A percentile compares a stretch with the other conserved stretches of the same genome.
phyloP scores from a whole-genome alignment of 2,888 invertebrate species.

The Cotesia congregata region DNA sequence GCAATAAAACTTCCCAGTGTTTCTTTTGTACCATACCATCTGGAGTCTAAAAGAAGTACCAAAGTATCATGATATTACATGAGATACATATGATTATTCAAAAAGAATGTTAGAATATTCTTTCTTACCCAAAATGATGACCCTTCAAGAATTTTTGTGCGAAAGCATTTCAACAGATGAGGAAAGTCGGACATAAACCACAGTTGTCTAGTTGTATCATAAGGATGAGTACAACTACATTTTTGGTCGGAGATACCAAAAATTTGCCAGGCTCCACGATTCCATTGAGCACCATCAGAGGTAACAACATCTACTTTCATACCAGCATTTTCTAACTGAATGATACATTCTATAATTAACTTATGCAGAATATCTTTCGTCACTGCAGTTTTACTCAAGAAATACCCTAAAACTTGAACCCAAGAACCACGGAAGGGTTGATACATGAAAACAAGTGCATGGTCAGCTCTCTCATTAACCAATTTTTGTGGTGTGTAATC shows the following conservation, averaged over 20 bases:
- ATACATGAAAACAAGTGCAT: slow-evolving; percentile 56
- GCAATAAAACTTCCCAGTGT: slow-evolving; percentile 38
- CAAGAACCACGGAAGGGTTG: slow-evolving; percentile 51
- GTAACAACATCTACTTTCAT: slow-evolving; percentile 51
- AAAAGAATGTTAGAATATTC: background rate
- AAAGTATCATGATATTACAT: background rate
- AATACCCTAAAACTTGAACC: slow-evolving; percentile 48
- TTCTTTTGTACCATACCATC: slow-evolving; percentile 40
- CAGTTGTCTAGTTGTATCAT: slow-evolving; percentile 42
- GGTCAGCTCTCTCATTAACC: slow-evolving; percentile 48
- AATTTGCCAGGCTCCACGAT: slow-evolving; percentile 52
- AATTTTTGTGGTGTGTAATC: slow-evolving; percentile 48
- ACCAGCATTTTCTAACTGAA: slow-evolving; percentile 49
- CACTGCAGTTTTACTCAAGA: slow-evolving; percentile 44
- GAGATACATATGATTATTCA: background rate
- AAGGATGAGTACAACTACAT: slow-evolving; percentile 51
- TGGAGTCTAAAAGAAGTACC: slow-evolving; percentile 38
- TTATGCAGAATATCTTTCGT: slow-evolving; percentile 48
- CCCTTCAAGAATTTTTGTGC: slow-evolving; percentile 46
- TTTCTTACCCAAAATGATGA: slow-evolving; percentile 42
- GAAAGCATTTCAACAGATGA: slow-evolving; percentile 51
- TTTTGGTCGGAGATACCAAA: slow-evolving; percentile 46
- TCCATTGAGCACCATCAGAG: slow-evolving; percentile 55
- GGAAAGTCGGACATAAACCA: slow-evolving; percentile 56
- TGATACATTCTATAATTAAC: slow-evolving; percentile 53